phyloP scores from a whole-genome alignment of 2,888 invertebrate species.

The Drosophila formosana region DNA sequence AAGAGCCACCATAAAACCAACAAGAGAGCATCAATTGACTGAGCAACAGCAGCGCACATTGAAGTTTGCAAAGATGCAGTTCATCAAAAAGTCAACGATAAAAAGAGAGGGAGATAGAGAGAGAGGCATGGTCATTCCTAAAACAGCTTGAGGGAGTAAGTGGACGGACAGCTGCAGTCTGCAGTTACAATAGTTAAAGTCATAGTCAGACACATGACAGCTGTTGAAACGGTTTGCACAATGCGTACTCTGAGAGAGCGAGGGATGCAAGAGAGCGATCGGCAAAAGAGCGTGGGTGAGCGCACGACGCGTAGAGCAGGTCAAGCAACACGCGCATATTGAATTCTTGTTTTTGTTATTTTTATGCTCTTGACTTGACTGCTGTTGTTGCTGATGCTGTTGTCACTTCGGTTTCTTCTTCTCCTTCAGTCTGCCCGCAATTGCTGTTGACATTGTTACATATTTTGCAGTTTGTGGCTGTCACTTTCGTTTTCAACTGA shows the following conservation, averaged over 20 bases:
- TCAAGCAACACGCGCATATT: slow-evolving; percentile 67
- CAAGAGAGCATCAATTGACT: slow-evolving; percentile 38
- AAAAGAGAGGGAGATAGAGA: slow-evolving; percentile 1
- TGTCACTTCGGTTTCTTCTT: slow-evolving; percentile 35
- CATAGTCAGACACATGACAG: slow-evolving; percentile 54
- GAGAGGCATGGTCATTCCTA: background rate
- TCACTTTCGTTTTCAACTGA: slow-evolving; percentile 73
- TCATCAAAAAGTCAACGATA: slow-evolving; percentile 29
- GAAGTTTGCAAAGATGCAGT: slow-evolving; percentile 56
- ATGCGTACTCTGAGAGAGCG: slow-evolving; percentile 23
- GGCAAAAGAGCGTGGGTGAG: slow-evolving; percentile 61
- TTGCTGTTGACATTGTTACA: slow-evolving; percentile 73
- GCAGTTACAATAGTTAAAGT: slow-evolving; percentile 30
- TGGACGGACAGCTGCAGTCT: slow-evolving; percentile 27
- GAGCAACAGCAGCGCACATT: slow-evolving; percentile 20
- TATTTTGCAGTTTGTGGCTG: slow-evolving; percentile 46
- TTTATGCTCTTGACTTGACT: slow-evolving; percentile 52
- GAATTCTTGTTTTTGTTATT: slow-evolving; percentile 44
- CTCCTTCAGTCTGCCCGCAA: slow-evolving; percentile 39
- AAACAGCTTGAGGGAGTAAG: slow-evolving; percentile 13
- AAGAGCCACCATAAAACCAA: slow-evolving; percentile 50
- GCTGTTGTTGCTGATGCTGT: slow-evolving; percentile 25
- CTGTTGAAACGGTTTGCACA: slow-evolving; percentile 64
- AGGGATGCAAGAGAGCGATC: slow-evolving; percentile 12
- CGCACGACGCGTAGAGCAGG: slow-evolving; percentile 62